Evolutionary conservation across 2,797 vertebrate genomes (phyloP), one percentile per base, ranked within the genome.

Genomic region (Etheostoma nigrum): DNA sequence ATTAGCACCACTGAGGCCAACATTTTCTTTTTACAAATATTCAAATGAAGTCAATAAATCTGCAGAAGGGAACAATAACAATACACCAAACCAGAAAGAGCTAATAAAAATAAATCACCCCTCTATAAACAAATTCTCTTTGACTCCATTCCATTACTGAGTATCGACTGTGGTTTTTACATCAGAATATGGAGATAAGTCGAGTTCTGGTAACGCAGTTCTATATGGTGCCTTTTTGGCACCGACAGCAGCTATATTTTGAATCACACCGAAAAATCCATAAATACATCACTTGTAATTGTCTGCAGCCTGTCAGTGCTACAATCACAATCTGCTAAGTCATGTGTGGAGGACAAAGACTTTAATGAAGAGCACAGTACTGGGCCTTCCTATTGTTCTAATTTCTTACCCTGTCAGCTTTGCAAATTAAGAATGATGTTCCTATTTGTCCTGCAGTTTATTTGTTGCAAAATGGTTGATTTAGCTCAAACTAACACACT

Each of bases 401-500:
- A 93, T 93, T 93, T 93, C 92, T 91, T 91, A 89, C 87, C 85
- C 84, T 87, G 91, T 91, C 93, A 83, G 85, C 85, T 93, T 83
- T 78, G 74, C 63, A 94, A 94, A 94, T 93, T 87, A 91, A 93
- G 92, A 95, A 89, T 92, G 93, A 94, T 94, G 91, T 86, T 90
- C 85, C 79, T 90, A 92, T 92, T 91, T 92, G 84, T 89, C 86
- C 83, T 66, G 62, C 82, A 82, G 79, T 88, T 89, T 93, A 91
- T 91, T 90, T 89, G 82, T 89, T 81, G 63, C 84, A 91, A 91
- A 91, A 92, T 49, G 84, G 77, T 87, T 91, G 90, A 88, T 91
- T 93, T 92, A 83, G 76, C 78, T 83, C 76, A 79, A 87, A 80
- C 80, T 72, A 85, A 76, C 83, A 79, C 65, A 70, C 40, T 64